Base-by-base conservation (phyloP, 1,140 invertebrate species). In the Metopolophium dirhodum region DNA sequence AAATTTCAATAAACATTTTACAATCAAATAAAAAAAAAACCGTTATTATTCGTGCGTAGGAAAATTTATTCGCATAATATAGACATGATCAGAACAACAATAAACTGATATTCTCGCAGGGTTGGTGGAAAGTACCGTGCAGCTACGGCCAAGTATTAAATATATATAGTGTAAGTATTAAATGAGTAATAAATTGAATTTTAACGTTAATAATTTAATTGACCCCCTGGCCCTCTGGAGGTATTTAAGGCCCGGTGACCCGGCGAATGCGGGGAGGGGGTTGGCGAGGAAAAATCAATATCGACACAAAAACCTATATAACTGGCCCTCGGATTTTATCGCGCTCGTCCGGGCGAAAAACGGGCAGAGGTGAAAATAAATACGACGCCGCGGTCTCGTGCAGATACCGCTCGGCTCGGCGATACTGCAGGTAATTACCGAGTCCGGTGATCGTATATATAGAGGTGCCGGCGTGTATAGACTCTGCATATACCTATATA, bases 101-200 rank as follows among this genome's bases (percentile, higher is more conserved):
- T n/a, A 77, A 30, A 18, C 30, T n/a, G 14, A n/a, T 18, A 35
- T 77, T 83, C 3, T 88, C 30, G 30, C 47, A 7, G 14, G 2
- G 7, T 26, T 22, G 30, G 47, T 47, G 18, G 45, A 87, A 41
- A 23, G 37, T 30, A 41, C 35, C 2, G 61, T n/a, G 0, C 37
- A 1, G 37, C 22, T 22, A 37, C 35, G 20, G 37, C 7, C 37
- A 37, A 83, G 37, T 47, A 87, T 49, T 49, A n/a, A 87, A n/a
- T 51, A 88, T 88, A n/a, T 51, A 88, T 51, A 1, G 0, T 7
- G 20, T 85, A 45, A 85, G 9, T 85, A 85, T 85, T 85, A 14
- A 35, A 41, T 45, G 83, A 37, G 37, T 61, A 90, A 90, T 90
- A 90, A 90, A 61, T 90, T 57, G 89, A 90, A 90, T 90, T 90